phyloP scores from a whole-genome alignment of 2,797 vertebrate species.

The Paguma larvata region DNA sequence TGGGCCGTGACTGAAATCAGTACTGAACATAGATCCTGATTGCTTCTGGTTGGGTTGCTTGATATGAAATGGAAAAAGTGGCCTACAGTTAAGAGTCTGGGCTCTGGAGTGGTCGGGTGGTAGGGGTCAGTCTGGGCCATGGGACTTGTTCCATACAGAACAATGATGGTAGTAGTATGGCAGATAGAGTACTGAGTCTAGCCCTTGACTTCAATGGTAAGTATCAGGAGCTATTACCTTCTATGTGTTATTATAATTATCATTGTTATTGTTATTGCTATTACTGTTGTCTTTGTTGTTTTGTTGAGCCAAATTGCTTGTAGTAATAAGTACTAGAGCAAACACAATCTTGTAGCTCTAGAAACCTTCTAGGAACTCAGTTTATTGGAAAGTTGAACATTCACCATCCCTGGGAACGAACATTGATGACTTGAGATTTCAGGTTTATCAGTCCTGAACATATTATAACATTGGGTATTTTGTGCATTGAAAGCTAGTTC shows the following conservation, averaged over 20 bases:
- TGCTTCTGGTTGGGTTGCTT: not conserved
- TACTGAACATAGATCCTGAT: not conserved
- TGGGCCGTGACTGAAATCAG: not conserved
- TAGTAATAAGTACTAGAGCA: not conserved
- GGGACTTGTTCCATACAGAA: not conserved
- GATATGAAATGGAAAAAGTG: not conserved
- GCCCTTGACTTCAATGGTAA: not conserved
- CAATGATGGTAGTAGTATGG: no score
- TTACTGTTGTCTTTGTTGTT: not conserved
- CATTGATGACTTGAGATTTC: not conserved
- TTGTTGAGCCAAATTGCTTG: not conserved
- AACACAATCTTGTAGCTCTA: not conserved
- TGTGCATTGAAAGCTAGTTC: not conserved
- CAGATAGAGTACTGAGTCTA: no score
- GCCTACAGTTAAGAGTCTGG: not conserved
- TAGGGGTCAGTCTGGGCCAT: not conserved
- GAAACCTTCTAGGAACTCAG: not conserved
- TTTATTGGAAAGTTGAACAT: not conserved
- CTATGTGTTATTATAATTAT: not conserved
- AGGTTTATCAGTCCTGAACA: not conserved
- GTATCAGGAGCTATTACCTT: no score
- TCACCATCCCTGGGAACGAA: not conserved
- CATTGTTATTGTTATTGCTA: not conserved
- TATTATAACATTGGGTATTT: not conserved
- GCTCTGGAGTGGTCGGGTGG: not conserved